Percentiles rank a stretch among this genome's conserved stretches.
Conservation (phyloP, 2,888 invertebrate species). For the Harmothoe impar region DNA sequence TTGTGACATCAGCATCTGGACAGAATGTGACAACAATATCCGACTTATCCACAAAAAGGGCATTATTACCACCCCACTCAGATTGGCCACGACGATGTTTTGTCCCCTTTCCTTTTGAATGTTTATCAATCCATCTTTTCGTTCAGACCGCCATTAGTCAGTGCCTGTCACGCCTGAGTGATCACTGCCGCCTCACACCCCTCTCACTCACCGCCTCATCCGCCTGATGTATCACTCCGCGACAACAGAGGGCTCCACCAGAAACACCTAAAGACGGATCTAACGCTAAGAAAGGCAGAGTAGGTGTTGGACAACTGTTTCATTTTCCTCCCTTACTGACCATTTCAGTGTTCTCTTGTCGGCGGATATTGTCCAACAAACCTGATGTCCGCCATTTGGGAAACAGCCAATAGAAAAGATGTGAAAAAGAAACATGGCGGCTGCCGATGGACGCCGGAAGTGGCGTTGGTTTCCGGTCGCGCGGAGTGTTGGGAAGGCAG, state of each 20-base stretch:
- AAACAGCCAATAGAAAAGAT: background rate
- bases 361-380: background rate
- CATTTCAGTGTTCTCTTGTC: background rate
- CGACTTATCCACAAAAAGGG: no score
- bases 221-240: constrained; percentile 59
- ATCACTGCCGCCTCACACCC: constrained; percentile 24
- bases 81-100: background rate
- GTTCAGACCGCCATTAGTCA: constrained; percentile 7
- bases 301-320: background rate
- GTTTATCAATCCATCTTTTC: constrained; percentile 25
- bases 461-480: constrained; percentile 18
- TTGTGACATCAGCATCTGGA: no score
- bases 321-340: background rate
- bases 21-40: no score
- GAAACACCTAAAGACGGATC: background rate
- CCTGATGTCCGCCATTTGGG: background rate
- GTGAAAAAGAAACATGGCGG: constrained; percentile 13
- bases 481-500: background rate
- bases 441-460: constrained; percentile 30
- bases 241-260: background rate
- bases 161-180: constrained; percentile 56
- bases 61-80: no score
- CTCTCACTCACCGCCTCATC: constrained; percentile 25
- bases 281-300: background rate
- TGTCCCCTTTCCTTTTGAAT: background rate